Percentiles rank a stretch among this genome's conserved stretches.
These are phyloP conservation scores for Watersipora subatra DNA, from an alignment of 1,140 invertebrate species.

Conservation along the genomic window DNA sequence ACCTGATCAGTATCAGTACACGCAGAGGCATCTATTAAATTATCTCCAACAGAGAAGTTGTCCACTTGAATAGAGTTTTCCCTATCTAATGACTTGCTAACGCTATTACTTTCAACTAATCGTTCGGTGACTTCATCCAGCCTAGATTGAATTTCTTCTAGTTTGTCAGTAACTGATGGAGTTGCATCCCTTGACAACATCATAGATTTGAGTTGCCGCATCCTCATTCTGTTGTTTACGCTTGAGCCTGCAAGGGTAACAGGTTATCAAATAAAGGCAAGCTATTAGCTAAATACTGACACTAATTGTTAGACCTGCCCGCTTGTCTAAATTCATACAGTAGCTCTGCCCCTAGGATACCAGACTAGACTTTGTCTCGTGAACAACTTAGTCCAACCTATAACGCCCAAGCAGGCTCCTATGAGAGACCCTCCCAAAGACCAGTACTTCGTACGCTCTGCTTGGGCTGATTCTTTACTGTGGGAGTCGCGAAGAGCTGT, in stretches of 20 bases:
- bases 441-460: slow-evolving; percentile 64
- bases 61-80: too few relatives aligned
- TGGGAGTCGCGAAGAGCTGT: slow-evolving; percentile 56
- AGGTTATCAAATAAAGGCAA: too few relatives aligned
- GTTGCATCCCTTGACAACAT: not conserved
- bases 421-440: slow-evolving; percentile 57
- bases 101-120: too few relatives aligned
- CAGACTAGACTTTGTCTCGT: too few relatives aligned
- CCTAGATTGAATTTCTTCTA: not conserved
- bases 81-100: too few relatives aligned
- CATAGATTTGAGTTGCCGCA: not conserved
- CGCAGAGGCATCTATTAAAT: too few relatives aligned
- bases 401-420: slow-evolving; percentile 53
- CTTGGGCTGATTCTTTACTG: slow-evolving; percentile 57
- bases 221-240: not conserved
- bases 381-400: slow-evolving; percentile 49
- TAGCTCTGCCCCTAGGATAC: too few relatives aligned
- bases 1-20: too few relatives aligned
- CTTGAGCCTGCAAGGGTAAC: not conserved
- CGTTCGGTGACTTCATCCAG: not conserved
- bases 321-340: too few relatives aligned
- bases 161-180: not conserved
- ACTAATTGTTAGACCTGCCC: too few relatives aligned
- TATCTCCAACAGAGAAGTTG: too few relatives aligned
- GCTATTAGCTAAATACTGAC: too few relatives aligned